These are phyloP conservation scores for Scatophagus argus DNA, from an alignment of 2,113 vertebrate species.

Conservation along the genomic window DNA sequence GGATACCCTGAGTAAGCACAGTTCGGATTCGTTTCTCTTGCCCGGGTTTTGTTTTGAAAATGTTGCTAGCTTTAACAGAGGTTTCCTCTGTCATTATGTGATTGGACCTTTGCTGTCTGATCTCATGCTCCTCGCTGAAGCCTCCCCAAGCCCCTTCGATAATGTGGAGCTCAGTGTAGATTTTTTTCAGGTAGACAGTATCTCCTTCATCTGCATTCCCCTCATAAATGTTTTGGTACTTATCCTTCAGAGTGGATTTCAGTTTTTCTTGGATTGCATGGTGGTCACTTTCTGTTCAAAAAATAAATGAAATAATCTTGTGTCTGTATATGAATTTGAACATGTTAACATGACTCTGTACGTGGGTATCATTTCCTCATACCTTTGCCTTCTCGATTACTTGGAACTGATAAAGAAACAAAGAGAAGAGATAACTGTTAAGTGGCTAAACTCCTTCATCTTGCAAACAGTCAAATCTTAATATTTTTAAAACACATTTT, in stretches of 20 bases:
- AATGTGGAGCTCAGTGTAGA: conserved; percentile 54
- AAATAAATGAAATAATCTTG: background rate
- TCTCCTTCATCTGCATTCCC: conserved; percentile 54
- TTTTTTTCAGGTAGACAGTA: conserved; percentile 38
- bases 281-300: conserved; percentile 18
- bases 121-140: conserved; percentile 35
- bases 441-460: background rate
- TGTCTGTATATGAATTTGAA: background rate
- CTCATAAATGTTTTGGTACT: conserved; percentile 52
- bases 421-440: background rate
- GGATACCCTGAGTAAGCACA: conserved; percentile 53
- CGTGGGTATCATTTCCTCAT: background rate
- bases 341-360: background rate
- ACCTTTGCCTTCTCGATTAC: conserved; percentile 35
- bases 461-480: background rate
- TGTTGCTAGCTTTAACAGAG: conserved; percentile 8
- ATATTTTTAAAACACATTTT: background rate
- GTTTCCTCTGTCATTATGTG: background rate
- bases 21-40: conserved; percentile 53
- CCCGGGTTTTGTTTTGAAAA: conserved; percentile 43
- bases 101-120: conserved; percentile 37
- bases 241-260: conserved; percentile 38
- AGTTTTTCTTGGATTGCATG: conserved; percentile 25
- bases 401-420: conserved; percentile 39
- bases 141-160: conserved; percentile 45